These are phyloP conservation scores for Lepus americanus DNA, from an alignment of 2,113 vertebrate species.

Conservation along the genomic window DNA sequence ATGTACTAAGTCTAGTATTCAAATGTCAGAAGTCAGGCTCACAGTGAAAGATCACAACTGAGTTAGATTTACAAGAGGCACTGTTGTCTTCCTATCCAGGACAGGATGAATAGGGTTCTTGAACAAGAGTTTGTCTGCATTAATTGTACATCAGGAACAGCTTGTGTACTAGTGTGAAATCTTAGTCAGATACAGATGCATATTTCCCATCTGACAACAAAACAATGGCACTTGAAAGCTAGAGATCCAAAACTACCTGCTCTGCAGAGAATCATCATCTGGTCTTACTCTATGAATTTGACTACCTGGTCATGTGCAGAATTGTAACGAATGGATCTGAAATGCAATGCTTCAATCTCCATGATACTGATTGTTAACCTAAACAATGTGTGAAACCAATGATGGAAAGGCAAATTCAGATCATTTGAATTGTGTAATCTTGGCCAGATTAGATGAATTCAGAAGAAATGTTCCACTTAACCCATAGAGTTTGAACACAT, in stretches of 20 bases:
- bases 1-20: neutral
- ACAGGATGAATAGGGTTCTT: neutral
- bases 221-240: neutral
- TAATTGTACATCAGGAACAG: neutral
- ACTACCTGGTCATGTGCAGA: neutral
- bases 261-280: neutral
- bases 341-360: neutral
- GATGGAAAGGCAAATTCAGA: conserved; percentile 18
- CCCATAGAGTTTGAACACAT: neutral
- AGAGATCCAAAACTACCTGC: neutral
- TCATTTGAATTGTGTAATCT: neutral
- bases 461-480: neutral
- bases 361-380: neutral
- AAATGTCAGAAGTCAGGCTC: neutral
- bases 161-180: neutral
- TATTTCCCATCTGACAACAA: neutral
- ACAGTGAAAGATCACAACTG: neutral
- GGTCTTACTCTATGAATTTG: neutral
- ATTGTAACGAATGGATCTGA: neutral
- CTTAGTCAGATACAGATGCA: neutral
- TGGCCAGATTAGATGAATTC: neutral
- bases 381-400: neutral
- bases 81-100: neutral
- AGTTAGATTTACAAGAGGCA: neutral
- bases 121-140: neutral